Conservation (phyloP, 2,888 invertebrate genomes). For the Ligdia adustata region DNA sequence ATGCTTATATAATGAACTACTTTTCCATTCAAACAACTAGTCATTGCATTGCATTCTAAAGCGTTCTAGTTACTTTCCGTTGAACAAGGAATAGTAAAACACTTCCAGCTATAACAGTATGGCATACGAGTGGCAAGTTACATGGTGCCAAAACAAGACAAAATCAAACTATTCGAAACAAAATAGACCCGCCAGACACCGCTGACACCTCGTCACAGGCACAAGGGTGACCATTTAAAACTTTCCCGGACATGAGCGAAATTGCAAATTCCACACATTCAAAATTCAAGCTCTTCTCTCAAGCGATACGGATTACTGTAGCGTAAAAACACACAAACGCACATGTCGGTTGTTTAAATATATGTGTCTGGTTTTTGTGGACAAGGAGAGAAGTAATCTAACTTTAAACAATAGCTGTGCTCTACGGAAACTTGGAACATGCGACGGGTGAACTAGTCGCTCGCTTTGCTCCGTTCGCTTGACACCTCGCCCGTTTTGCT, state of each 20-base stretch:
- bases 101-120: too few species aligned
- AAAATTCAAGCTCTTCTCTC: slow-evolving; percentile 26
- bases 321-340: slow-evolving; percentile 1
- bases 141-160: slow-evolving; percentile 21
- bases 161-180: slow-evolving; percentile 52
- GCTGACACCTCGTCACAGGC: slow-evolving; percentile 59
- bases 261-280: slow-evolving; percentile 25
- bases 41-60: too few species aligned
- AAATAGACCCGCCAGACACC: slow-evolving; percentile 62
- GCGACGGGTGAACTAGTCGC: slow-evolving; percentile 22
- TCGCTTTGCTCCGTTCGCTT: neutral
- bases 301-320: slow-evolving; percentile 11
- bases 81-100: too few species aligned
- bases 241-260: slow-evolving; percentile 43
- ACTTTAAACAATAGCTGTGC: slow-evolving; percentile 59
- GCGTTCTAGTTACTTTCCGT: too few species aligned
- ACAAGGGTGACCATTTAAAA: slow-evolving; percentile 66
- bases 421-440: slow-evolving; percentile 22
- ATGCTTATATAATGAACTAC: too few species aligned
- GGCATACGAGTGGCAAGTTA: slow-evolving; percentile 10
- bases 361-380: slow-evolving; percentile 28
- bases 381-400: slow-evolving; percentile 59
- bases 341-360: slow-evolving; percentile 20
- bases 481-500: neutral
- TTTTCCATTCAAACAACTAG: too few species aligned